Percentiles rank a stretch among this genome's conserved stretches.
Conservation (phyloP, 2,888 invertebrate species). For the Drosophila histrio region DNA sequence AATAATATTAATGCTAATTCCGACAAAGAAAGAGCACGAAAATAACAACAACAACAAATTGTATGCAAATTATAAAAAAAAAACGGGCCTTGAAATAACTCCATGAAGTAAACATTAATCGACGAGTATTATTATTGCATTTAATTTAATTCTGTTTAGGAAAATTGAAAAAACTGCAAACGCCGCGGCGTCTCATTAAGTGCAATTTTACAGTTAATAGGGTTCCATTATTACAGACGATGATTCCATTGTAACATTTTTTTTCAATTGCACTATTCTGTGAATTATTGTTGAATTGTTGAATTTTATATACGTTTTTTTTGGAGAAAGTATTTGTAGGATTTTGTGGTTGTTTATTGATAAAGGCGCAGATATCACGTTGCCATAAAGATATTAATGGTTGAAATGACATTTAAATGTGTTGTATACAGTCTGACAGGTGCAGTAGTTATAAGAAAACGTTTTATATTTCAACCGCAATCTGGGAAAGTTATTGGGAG, state of each 20-base stretch:
- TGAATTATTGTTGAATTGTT: constrained; percentile 4
- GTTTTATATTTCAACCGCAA: background rate
- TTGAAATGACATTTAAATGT: constrained; percentile 18
- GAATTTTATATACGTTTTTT: constrained; percentile 2
- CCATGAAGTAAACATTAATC: constrained; percentile 22
- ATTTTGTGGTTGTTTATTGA: constrained; percentile 5
- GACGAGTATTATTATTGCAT: constrained; percentile 20
- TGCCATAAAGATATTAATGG: constrained; percentile 17
- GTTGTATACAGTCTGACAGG: constrained; percentile 31
- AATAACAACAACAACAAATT: constrained; percentile 29
- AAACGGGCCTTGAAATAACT: constrained; percentile 50
- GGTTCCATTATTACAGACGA: constrained; percentile 32
- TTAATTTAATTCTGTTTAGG: constrained; percentile 35
- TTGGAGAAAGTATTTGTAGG: constrained; percentile 51
- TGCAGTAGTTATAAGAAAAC: constrained; percentile 18
- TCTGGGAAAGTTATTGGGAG: background rate
- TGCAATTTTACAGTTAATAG: constrained; percentile 50
- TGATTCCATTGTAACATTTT: constrained; percentile 29
- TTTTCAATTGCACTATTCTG: constrained; percentile 4
- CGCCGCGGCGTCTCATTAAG: constrained; percentile 45
- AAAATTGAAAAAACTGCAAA: constrained; percentile 34
- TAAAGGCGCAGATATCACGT: constrained; percentile 53
- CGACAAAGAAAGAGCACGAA: constrained; percentile 2
- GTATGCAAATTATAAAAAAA: constrained; percentile 65
- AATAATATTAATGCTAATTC: constrained; percentile 68